A percentile compares a stretch with the other conserved stretches of the same genome.
Conservation (phyloP, 2,113 vertebrate species). For the Labeo catla region DNA sequence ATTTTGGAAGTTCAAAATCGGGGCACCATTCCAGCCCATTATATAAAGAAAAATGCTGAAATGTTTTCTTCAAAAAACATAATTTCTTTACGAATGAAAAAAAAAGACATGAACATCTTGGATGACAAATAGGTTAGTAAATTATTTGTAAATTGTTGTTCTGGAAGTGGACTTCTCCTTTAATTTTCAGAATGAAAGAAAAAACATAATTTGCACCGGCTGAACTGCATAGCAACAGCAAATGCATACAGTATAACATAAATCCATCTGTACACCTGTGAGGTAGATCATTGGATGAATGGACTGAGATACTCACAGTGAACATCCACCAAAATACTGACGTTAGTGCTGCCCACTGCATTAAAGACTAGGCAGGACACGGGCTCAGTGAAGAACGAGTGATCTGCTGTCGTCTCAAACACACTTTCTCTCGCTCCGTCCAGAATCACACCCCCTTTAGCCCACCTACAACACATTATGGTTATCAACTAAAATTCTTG, state of each 20-base stretch:
- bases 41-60: no score
- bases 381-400: constrained; percentile 96
- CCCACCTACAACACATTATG: constrained; percentile 52
- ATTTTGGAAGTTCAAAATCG: no score
- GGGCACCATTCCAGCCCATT: no score
- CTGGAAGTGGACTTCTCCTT: no score
- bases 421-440: constrained; percentile 34
- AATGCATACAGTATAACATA: background rate
- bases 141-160: no score
- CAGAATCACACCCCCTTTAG: constrained; percentile 53
- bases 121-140: no score
- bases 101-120: no score
- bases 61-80: no score
- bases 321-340: constrained; percentile 95
- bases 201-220: background rate
- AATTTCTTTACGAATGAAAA: no score
- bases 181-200: background rate
- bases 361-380: constrained; percentile 97
- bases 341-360: constrained; percentile 93
- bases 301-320: constrained; percentile 83
- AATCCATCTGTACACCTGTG: background rate
- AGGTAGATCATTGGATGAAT: background rate
- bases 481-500: background rate
- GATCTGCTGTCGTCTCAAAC: constrained; percentile 90
- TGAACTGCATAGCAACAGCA: background rate